Conservation (phyloP, 35 echinoderm and acorn worm genomes). For the Acanthaster planci region DNA sequence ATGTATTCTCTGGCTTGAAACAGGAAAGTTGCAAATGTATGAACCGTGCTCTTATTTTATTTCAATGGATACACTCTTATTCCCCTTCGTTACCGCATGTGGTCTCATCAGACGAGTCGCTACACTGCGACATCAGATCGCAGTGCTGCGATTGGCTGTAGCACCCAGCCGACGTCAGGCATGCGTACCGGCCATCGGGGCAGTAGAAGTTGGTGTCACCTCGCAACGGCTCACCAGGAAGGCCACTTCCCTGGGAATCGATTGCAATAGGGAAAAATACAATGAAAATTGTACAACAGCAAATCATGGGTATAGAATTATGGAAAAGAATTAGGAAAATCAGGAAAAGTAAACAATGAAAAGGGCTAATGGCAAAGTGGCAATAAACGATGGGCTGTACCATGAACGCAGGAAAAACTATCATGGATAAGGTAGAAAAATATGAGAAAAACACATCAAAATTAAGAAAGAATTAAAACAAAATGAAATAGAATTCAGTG, state of each 20-base stretch:
- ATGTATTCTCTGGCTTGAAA: background rate
- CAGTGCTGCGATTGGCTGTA: constrained; percentile 25
- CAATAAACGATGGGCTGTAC: no score
- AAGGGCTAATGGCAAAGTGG: background rate
- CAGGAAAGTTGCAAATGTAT: background rate
- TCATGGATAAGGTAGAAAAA: no score
- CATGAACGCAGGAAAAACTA: no score
- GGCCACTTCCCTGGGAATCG: constrained; percentile 18
- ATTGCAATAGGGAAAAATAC: background rate
- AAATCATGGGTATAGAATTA: background rate
- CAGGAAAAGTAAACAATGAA: background rate
- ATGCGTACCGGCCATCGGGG: constrained; percentile 19
- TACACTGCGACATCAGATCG: constrained; percentile 4
- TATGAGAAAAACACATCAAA: no score
- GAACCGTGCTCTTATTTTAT: background rate
- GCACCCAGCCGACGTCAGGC: background rate
- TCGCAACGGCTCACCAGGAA: constrained; percentile 24
- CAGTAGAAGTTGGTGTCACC: constrained; percentile 18
- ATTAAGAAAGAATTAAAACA: no score
- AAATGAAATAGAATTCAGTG: no score
- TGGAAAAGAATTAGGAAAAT: background rate
- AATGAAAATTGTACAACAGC: background rate
- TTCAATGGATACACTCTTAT: background rate
- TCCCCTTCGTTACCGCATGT: constrained; percentile 1
- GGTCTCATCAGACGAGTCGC: constrained; percentile 16